Conservation (phyloP, 2,888 invertebrate species). For the Elegia similella region DNA sequence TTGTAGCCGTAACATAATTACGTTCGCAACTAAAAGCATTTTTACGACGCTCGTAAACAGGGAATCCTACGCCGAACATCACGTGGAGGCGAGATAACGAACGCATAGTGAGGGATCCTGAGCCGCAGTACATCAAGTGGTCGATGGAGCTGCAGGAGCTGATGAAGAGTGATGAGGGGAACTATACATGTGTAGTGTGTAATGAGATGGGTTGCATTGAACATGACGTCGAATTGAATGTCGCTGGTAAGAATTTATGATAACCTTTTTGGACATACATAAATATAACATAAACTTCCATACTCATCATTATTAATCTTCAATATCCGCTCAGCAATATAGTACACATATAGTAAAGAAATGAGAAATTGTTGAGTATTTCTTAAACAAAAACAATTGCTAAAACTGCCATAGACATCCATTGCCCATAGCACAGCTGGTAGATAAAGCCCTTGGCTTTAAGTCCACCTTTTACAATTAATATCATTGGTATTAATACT, state of each 20-base stretch:
- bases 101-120: slow-evolving; percentile 78
- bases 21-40: slow-evolving; percentile 18
- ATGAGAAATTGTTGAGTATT: too few species aligned
- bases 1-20: slow-evolving; percentile 18
- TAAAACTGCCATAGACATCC: too few species aligned
- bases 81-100: slow-evolving; percentile 87
- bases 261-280: too few species aligned
- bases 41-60: slow-evolving; percentile 39
- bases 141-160: slow-evolving; percentile 86
- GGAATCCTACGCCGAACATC: slow-evolving; percentile 86
- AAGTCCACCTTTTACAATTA: too few species aligned
- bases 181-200: slow-evolving; percentile 89
- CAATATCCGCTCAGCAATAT: too few species aligned
- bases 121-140: slow-evolving; percentile 81
- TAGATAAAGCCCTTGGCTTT: too few species aligned
- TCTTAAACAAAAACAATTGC: too few species aligned
- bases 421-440: too few species aligned
- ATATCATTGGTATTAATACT: too few species aligned
- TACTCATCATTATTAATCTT: too few species aligned
- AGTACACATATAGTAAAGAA: too few species aligned
- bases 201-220: slow-evolving; percentile 87
- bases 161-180: slow-evolving; percentile 87
- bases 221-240: slow-evolving; percentile 58
- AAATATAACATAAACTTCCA: too few species aligned
- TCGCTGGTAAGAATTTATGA: neutral